A percentile compares a stretch with the other conserved stretches of the same genome.
These are phyloP conservation scores for Epinephelus awoara DNA, from an alignment of 2,797 vertebrate species.

Conservation along the genomic window DNA sequence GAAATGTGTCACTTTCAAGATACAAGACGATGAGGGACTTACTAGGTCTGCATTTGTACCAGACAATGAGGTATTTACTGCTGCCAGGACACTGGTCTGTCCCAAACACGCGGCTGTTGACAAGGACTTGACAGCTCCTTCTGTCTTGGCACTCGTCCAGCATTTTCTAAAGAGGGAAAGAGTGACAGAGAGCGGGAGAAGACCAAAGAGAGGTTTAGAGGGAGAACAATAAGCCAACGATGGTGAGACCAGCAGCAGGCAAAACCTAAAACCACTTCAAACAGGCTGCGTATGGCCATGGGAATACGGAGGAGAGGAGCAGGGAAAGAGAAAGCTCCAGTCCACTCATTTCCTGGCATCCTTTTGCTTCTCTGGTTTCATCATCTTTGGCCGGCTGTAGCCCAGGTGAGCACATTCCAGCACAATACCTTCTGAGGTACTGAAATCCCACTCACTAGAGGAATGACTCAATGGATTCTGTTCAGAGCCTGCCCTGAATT, in stretches of 20 bases:
- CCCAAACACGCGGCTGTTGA: slow-evolving; percentile 93
- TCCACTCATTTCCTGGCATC: slow-evolving; percentile 61
- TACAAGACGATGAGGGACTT: slow-evolving; percentile 77
- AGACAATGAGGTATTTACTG: slow-evolving; percentile 92
- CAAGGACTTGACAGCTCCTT: slow-evolving; percentile 91
- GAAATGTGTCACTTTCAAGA: slow-evolving; percentile 44
- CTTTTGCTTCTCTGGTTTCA: slow-evolving; percentile 66
- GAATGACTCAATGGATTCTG: slow-evolving; percentile 34
- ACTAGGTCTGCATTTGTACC: slow-evolving; percentile 95
- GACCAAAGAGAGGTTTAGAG: slow-evolving; percentile 63
- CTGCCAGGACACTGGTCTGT: slow-evolving; percentile 90
- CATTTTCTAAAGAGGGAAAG: slow-evolving; percentile 88
- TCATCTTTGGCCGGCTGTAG: slow-evolving; percentile 49
- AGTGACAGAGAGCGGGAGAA: slow-evolving; percentile 52
- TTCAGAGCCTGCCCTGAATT: slow-evolving; percentile 12
- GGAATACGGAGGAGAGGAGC: slow-evolving; percentile 50
- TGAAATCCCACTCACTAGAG: slow-evolving; percentile 32
- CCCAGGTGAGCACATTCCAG: slow-evolving; percentile 71
- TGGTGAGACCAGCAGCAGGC: slow-evolving; percentile 60
- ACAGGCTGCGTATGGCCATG: slow-evolving; percentile 55
- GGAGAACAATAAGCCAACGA: slow-evolving; percentile 63
- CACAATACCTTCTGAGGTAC: slow-evolving; percentile 26
- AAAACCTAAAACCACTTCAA: slow-evolving; percentile 78
- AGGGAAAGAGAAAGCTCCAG: slow-evolving; percentile 53
- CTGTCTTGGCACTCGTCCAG: slow-evolving; percentile 94